Base-by-base conservation (phyloP, 2,797 vertebrate genomes). In the Myotis vivesi region DNA sequence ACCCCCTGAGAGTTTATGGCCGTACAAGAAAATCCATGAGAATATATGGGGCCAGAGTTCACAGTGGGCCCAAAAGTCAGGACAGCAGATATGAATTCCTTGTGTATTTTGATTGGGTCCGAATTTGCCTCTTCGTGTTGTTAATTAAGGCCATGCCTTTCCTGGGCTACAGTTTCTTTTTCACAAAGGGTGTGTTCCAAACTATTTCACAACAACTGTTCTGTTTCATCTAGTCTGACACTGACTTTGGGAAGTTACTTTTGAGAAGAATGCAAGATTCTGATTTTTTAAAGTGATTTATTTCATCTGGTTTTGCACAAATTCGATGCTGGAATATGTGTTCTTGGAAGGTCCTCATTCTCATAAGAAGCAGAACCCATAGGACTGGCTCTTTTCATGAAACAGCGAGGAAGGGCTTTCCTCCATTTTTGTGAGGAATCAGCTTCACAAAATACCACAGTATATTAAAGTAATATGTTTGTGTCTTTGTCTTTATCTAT, bases 11-110 rank as follows among this genome's bases (percentile, higher is more conserved):
- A 89, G 82, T 97, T 97, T 96, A 97, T 80, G 77, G 68, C 46
- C 87, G 96, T 96, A 90, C 91, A 59, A 89, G 66, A 94, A 97
- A 98, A 95, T 77, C 91, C 87, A 88, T 92, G 92, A 96, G 88
- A 96, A 83, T 85, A 41, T 1, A 0, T 13, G 89, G 87, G 94
- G 75, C 66, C 86, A 69, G 5, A 94, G 92, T 96, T 97, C 89
- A 97, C 92, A 96, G 76, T 46, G 49, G 83, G 96, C 46, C 57
- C 62, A 28, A 91, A 97, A 66, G 30, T 72, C 41, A 89, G 76
- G 88, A 76, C n/a, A 81, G 68, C 76, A 95, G 71, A 44, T 92
- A 33, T 71, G 68, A 87, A 81, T 59, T 62, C 94, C 44, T 71
- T 82, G 0, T 28, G 23, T 66, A 68, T 57, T 73, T 80, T 92